phyloP scores from a whole-genome alignment of 2,797 vertebrate genomes.

The Allenopithecus nigroviridis region DNA sequence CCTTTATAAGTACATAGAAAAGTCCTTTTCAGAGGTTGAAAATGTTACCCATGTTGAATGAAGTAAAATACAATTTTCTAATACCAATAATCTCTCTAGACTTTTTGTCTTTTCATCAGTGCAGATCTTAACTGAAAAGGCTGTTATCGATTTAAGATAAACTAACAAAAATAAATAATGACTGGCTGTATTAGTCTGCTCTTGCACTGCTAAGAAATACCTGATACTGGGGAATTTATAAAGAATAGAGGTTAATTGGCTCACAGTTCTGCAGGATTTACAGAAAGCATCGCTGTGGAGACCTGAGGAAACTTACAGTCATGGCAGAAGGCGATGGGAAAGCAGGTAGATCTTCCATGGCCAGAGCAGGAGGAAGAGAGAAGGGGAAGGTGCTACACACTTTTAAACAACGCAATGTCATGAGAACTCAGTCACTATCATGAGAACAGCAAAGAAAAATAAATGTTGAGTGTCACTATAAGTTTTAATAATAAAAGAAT shows the following conservation, averaged over 20 bases:
- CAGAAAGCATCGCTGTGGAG: background rate
- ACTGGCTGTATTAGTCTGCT: background rate
- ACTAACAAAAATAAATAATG: slow-evolving; percentile 74
- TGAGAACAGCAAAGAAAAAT: slow-evolving; percentile 59
- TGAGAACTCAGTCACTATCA: background rate
- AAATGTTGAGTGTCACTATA: slow-evolving; percentile 61
- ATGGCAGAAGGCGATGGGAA: background rate
- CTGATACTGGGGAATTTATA: background rate
- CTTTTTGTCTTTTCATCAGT: slow-evolving; percentile 26
- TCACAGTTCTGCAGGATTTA: background rate
- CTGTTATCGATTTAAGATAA: slow-evolving; percentile 68
- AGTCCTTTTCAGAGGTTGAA: slow-evolving; percentile 37
- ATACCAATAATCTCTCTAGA: slow-evolving; percentile 35
- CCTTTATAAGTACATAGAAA: slow-evolving; percentile 28
- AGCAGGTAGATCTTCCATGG: background rate
- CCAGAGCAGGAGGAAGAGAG: background rate
- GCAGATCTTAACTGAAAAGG: slow-evolving; percentile 70
- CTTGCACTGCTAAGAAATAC: background rate
- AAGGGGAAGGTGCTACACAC: background rate
- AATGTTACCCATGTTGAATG: slow-evolving; percentile 18
- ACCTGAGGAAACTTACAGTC: background rate
- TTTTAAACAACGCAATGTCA: background rate
- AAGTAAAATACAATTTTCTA: slow-evolving; percentile 47
- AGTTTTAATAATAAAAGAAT: slow-evolving; percentile 64
- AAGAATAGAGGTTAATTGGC: background rate